phyloP scores from a whole-genome alignment of 2,797 vertebrate genomes.

The Esox masquinongy region DNA sequence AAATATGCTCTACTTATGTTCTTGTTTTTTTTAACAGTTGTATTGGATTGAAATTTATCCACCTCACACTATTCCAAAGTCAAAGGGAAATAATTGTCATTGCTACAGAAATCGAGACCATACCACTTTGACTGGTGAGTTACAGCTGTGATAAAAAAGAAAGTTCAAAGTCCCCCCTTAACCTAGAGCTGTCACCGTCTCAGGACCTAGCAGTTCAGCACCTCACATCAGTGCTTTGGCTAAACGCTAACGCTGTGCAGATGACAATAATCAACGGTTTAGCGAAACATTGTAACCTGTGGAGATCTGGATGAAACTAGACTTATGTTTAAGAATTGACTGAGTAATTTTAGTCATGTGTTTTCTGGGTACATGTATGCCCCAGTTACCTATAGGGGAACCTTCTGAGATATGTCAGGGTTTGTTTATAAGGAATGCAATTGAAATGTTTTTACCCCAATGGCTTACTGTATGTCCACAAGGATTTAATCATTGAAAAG shows the following conservation, averaged over 20 bases:
- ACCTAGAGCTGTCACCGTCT: slow-evolving; percentile 4
- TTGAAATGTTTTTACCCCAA: no score
- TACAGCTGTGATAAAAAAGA: slow-evolving; percentile 36
- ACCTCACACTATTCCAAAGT: slow-evolving; percentile 27
- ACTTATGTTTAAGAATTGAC: background rate
- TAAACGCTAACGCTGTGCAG: slow-evolving; percentile 52
- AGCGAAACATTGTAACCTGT: background rate
- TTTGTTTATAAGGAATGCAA: background rate
- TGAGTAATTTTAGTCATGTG: background rate
- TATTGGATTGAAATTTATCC: slow-evolving; percentile 27
- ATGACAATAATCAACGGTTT: slow-evolving; percentile 14
- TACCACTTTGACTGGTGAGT: slow-evolving; percentile 40
- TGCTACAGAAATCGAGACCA: slow-evolving; percentile 43
- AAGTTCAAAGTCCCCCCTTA: slow-evolving; percentile 18
- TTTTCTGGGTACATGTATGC: background rate
- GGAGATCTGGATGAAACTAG: background rate
- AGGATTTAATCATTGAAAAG: no score
- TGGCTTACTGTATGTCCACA: no score
- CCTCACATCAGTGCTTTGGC: slow-evolving; percentile 29
- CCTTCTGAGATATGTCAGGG: background rate
- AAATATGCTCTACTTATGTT: background rate
- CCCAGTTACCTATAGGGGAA: background rate
- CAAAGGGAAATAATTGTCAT: slow-evolving; percentile 18
- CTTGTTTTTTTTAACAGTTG: background rate
- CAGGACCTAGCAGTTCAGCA: slow-evolving; percentile 13